Evolutionary conservation across 2,888 invertebrate genomes (phyloP).

Genomic region (Parnassius apollo): DNA sequence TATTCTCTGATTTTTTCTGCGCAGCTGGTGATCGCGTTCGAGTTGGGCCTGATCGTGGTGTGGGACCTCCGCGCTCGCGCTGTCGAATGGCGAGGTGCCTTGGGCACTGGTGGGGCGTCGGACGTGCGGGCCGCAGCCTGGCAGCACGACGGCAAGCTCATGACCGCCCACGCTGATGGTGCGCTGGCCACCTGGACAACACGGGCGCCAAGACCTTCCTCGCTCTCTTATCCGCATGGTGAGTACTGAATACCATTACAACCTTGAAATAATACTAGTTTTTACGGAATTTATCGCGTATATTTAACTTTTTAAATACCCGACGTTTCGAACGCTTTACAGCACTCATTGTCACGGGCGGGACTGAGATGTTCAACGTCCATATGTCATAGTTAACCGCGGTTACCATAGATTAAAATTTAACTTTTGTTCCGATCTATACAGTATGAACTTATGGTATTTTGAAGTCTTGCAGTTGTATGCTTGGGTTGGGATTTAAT

Average conservation of each 20-base stretch:
- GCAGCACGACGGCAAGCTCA: conserved; percentile 99
- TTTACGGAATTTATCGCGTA: too few relatives aligned
- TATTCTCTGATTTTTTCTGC: neutral
- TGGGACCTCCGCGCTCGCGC: conserved; percentile 96
- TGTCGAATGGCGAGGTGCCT: conserved; percentile 92
- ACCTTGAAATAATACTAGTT: too few relatives aligned
- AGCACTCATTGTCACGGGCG: too few relatives aligned
- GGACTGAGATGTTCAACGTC: too few relatives aligned
- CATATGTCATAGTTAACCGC: too few relatives aligned
- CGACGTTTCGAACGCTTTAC: too few relatives aligned
- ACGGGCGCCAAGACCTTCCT: conserved; percentile 88
- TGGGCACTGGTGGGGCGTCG: conserved; percentile 91
- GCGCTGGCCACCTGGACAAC: conserved; percentile 96
- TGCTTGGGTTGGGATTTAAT: too few relatives aligned
- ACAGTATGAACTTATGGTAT: too few relatives aligned
- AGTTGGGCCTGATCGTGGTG: conserved; percentile 94
- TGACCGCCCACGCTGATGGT: conserved; percentile 97
- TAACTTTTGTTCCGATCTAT: too few relatives aligned
- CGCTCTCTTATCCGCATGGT: conserved; percentile 96
- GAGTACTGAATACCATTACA: conserved; percentile 45
- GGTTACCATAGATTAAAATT: too few relatives aligned
- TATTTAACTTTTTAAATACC: too few relatives aligned
- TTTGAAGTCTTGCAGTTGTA: too few relatives aligned
- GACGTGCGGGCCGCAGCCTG: conserved; percentile 94
- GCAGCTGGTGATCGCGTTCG: conserved; percentile 97